These are phyloP conservation scores for Antheraea pernyi DNA, from an alignment of 1,140 invertebrate species.

Conservation along the genomic window DNA sequence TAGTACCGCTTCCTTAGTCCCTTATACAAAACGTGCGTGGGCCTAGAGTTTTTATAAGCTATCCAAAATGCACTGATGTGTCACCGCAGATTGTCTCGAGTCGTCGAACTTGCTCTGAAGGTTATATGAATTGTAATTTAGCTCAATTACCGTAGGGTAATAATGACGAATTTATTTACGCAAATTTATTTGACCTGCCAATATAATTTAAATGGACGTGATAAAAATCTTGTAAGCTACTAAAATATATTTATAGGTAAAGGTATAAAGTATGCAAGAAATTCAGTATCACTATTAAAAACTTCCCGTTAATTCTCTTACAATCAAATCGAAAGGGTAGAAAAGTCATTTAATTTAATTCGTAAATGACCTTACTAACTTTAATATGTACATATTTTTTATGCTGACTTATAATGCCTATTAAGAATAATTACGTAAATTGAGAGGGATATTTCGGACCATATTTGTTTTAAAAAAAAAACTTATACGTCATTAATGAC, in stretches of 20 bases:
- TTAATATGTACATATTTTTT: too few relatives aligned
- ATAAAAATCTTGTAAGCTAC: not conserved
- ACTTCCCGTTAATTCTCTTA: too few relatives aligned
- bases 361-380: too few relatives aligned
- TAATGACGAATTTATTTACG: constrained; percentile 9
- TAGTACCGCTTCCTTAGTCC: not conserved
- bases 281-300: too few relatives aligned
- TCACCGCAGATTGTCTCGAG: constrained; percentile 10
- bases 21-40: not conserved
- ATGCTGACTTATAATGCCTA: too few relatives aligned
- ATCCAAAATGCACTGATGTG: constrained; percentile 2
- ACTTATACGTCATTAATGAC: too few relatives aligned
- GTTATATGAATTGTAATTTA: constrained; percentile 52
- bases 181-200: not conserved
- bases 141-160: constrained; percentile 29
- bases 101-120: constrained; percentile 49
- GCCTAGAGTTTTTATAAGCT: constrained; percentile 8
- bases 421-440: too few relatives aligned
- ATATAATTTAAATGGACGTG: not conserved
- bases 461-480: too few relatives aligned
- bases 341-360: too few relatives aligned
- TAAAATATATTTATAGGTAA: not conserved
- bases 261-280: not conserved
- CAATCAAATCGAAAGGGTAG: too few relatives aligned
- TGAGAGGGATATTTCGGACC: too few relatives aligned